Evolutionary conservation across 2,113 vertebrate genomes (phyloP), one percentile per base, ranked within the genome.

Genomic region (Paedocypris sp.): DNA sequence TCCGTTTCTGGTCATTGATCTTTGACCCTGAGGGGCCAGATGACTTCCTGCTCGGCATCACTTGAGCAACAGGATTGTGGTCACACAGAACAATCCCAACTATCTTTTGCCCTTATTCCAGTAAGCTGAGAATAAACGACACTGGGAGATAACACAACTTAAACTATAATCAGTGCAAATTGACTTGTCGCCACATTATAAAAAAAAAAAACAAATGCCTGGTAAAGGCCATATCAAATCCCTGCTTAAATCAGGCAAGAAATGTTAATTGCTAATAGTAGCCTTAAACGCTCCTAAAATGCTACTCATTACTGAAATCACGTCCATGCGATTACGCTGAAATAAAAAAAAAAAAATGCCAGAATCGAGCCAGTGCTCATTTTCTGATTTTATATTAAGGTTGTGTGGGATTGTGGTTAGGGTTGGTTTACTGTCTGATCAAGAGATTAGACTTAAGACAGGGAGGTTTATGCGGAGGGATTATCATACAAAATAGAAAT

Each of bases 21-120:
- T 46, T 20, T 46, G 51, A 49, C 46, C 59, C 52, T 19, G 26
- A 31, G 47, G 28, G 64, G 33, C 8, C 15, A 13, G 49, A 33
- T 32, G 7, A 60, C 42, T 67, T 71, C 47, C 64, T 67, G 32
- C 51, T 26, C 35, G 47, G 20, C 38, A 53, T 41, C 6, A 25
- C 42, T 28, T 29, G 19, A 49, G 51, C 25, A 52, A 19, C 48
- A 22, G 31, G 6, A 20, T 6, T 31, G 12, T 33, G 33, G 32
- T 13, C 47, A 39, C 15, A 12, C 16, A 3, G 26, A 49, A 41
- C 18, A 43, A 52, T 50, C 19, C n/a, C 20, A 51, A 45, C 16
- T 10, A 49, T 31, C 25, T 19, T 35, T 38, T 47, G 15, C 1
- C 3, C 23, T 6, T 3, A 9, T 52, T 36, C 36, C 13, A 13